A percentile compares a stretch with the other conserved stretches of the same genome.
phyloP scores from a whole-genome alignment of 1,140 invertebrate genomes.

The Drepana arcuata region DNA sequence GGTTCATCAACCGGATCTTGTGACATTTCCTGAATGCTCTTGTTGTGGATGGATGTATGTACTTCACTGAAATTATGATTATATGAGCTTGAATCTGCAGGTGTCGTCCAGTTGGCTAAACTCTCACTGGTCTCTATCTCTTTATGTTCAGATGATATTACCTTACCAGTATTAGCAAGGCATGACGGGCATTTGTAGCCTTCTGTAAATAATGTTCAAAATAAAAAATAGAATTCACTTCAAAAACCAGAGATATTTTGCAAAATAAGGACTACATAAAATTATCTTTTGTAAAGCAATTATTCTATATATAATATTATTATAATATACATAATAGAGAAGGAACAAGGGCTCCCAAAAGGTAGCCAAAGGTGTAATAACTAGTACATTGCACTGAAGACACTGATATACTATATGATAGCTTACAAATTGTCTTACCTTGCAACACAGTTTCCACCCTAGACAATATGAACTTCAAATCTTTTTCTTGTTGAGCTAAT shows the following conservation, averaged over 20 bases:
- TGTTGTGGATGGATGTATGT: conserved; percentile 28
- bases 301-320: no score
- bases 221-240: conserved; percentile 8
- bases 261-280: no score
- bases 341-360: no score
- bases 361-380: no score
- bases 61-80: conserved; percentile 39
- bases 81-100: conserved; percentile 40
- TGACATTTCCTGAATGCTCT: conserved; percentile 15
- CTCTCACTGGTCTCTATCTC: conserved; percentile 61
- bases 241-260: no score
- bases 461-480: conserved; percentile 68
- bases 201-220: conserved; percentile 44
- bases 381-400: no score
- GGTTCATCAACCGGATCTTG: conserved; percentile 19
- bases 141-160: conserved; percentile 42
- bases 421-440: no score
- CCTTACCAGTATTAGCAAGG: conserved; percentile 33
- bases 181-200: conserved; percentile 58
- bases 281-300: no score
- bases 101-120: conserved; percentile 42
- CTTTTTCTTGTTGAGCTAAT: conserved; percentile 76
- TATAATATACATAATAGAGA: no score
- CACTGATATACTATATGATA: no score
- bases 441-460: conserved; percentile 45